These are phyloP conservation scores for Morone saxatilis DNA, from an alignment of 2,113 vertebrate species.

Conservation along the genomic window DNA sequence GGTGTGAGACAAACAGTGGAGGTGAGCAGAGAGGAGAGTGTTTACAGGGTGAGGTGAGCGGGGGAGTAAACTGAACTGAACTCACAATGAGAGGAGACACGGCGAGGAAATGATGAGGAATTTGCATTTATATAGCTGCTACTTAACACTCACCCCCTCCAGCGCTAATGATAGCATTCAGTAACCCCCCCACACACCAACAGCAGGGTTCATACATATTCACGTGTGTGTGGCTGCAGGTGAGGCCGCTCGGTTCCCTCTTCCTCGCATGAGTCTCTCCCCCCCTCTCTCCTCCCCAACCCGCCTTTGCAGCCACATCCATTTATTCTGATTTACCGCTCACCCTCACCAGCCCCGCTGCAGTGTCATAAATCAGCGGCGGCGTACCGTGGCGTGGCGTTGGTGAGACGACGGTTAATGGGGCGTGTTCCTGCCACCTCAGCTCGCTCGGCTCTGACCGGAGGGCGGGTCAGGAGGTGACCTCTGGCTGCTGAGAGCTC, in stretches of 20 bases:
- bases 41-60: neutral
- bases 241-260: slow-evolving; percentile 27
- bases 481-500: neutral
- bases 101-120: slow-evolving; percentile 35
- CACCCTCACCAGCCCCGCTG: slow-evolving; percentile 41
- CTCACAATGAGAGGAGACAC: slow-evolving; percentile 6
- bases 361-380: slow-evolving; percentile 60
- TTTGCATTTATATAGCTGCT: slow-evolving; percentile 63
- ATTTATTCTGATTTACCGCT: slow-evolving; percentile 67
- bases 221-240: slow-evolving; percentile 49
- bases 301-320: slow-evolving; percentile 3
- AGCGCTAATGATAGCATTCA: slow-evolving; percentile 54
- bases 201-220: slow-evolving; percentile 41
- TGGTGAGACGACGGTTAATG: slow-evolving; percentile 50
- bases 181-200: neutral
- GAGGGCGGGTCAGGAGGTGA: slow-evolving; percentile 13
- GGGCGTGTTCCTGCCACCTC: slow-evolving; percentile 32
- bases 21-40: neutral
- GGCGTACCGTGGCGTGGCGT: slow-evolving; percentile 3
- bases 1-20: neutral
- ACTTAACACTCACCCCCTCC: slow-evolving; percentile 49
- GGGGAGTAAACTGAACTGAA: slow-evolving; percentile 9
- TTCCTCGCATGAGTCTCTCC: neutral
- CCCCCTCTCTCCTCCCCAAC: neutral
- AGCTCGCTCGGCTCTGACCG: slow-evolving; percentile 1